Base-by-base conservation (phyloP, 2,888 invertebrate species). In the Zygaena filipendulae region DNA sequence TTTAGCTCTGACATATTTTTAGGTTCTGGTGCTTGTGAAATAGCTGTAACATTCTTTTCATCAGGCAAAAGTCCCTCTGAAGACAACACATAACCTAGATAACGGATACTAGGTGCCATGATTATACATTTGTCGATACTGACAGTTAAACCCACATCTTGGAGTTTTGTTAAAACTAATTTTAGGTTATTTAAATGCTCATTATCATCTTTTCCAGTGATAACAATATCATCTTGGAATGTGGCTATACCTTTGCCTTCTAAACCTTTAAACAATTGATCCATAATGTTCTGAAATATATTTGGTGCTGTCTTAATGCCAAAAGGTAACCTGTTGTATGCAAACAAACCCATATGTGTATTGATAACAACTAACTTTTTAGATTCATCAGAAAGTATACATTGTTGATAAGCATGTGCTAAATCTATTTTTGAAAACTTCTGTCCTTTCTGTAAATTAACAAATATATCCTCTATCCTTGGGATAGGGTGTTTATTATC, bases 251-350 rank as follows among this genome's bases (percentile, higher is more conserved):
- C n/a, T n/a, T n/a, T 18, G 9, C 18, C 11, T 7, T n/a, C 18
- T 6, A 25, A 9, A 16, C n/a, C 11, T 3, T 9, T 11, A 3
- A 25, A 19, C 8, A 25, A 19, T 11, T 19, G 16, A 5, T 4
- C 3, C 25, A 25, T 18, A 3, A 12, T 24, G 9, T n/a, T 3
- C 10, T 14, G 39, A 25, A 42, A 42, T 6, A 33, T 34, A 1
- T 36, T 35, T 3, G 39, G 35, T 10, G 37, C 35, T 1, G 37
- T 37, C 1, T 35, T n/a, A 5, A 40, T 10, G 0, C 40, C 40
- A 23, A 35, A 40, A 10, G 7, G n/a, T 3, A 24, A n/a, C 14
- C 24, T 13, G 10, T 24, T 24, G 14, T 24, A 24, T 9, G 5
- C 4, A 13, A 8, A 24, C n/a, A 26, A 13, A 19, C 26, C 26